phyloP scores from a whole-genome alignment of 2,888 invertebrate genomes.

The Crocallis elinguaria region DNA sequence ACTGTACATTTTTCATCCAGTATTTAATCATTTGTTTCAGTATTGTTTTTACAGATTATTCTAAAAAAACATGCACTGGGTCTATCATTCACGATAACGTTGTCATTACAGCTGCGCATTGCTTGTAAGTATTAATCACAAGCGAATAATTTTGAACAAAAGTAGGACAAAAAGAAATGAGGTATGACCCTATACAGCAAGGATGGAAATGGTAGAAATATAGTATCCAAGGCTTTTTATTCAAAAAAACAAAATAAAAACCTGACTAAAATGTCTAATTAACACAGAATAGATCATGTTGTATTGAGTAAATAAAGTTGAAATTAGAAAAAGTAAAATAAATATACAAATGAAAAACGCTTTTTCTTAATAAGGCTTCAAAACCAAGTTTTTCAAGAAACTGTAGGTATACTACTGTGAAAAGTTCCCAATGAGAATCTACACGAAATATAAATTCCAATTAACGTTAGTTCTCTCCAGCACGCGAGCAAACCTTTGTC shows the following conservation, averaged over 20 bases:
- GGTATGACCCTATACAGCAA: no score
- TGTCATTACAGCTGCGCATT: conserved; percentile 66
- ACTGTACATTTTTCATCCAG: not conserved
- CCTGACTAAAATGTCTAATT: no score
- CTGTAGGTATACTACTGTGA: conserved; percentile 17
- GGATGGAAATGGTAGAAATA: no score
- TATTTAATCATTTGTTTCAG: conserved; percentile 49
- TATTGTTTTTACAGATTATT: conserved; percentile 55
- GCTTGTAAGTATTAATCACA: conserved; percentile 60
- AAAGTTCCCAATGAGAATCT: conserved; percentile 34
- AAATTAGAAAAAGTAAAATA: no score
- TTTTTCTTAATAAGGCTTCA: not conserved
- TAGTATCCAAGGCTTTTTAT: no score
- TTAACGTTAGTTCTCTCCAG: conserved; percentile 27
- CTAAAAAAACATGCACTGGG: conserved; percentile 61
- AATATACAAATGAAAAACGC: not conserved
- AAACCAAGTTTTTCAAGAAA: conserved; percentile 4
- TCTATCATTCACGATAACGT: conserved; percentile 65
- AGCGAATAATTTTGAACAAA: not conserved
- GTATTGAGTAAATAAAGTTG: no score
- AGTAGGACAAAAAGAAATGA: no score
- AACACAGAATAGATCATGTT: no score
- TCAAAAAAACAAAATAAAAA: no score
- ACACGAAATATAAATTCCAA: conserved; percentile 36
- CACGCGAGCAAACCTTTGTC: conserved; percentile 33